A percentile compares a stretch with the other conserved stretches of the same genome.
These are phyloP conservation scores for Babyrousa celebensis DNA, from an alignment of 2,797 vertebrate genomes.

Conservation along the genomic window DNA sequence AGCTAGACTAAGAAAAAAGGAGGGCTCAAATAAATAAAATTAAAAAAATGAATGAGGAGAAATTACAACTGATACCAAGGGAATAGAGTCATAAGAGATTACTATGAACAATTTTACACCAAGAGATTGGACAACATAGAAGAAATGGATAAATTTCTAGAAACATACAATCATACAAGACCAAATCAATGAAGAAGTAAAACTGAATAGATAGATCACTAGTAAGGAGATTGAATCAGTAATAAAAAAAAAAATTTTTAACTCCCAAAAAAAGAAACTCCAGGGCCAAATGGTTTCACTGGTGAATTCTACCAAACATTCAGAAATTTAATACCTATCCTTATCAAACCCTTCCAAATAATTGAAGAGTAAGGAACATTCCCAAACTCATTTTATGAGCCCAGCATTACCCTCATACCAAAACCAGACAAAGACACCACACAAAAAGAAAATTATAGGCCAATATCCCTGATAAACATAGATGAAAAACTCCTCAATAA, in stretches of 20 bases:
- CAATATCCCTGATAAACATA: not conserved
- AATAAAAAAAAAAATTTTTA: not conserved
- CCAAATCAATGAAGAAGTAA: not conserved
- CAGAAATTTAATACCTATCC: not conserved
- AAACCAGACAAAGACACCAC: not conserved
- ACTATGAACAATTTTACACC: not conserved
- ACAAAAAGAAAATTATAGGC: not conserved
- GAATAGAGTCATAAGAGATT: not conserved
- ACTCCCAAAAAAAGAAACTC: not conserved
- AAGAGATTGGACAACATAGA: not conserved
- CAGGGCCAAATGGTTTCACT: not conserved
- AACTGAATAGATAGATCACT: not conserved
- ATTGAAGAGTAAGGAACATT: not conserved
- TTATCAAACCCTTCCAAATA: not conserved
- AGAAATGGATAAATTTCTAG: not conserved
- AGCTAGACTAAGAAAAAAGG: not conserved
- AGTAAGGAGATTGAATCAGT: not conserved
- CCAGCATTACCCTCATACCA: not conserved
- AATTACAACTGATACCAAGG: not conserved
- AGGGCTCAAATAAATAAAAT: not conserved
- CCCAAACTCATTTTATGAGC: not conserved
- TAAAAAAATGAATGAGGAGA: not conserved
- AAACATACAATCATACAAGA: not conserved
- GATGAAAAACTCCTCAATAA: not conserved
- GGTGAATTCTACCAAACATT: not conserved